Base-by-base conservation (phyloP, 2,113 vertebrate species). In the Oostethus manadensis region DNA sequence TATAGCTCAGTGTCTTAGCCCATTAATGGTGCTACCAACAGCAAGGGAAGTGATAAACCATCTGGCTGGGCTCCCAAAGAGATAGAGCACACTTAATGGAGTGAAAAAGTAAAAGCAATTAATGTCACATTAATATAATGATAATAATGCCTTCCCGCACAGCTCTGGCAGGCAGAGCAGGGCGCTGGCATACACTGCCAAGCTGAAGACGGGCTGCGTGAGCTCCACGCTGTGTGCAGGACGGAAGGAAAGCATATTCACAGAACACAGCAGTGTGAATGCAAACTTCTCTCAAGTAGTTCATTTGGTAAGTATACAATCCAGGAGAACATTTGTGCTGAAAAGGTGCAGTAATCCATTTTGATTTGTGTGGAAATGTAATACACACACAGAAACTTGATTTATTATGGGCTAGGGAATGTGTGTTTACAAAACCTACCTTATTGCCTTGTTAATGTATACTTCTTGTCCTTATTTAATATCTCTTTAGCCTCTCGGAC, bases 21-120 rank as follows among this genome's bases (percentile, higher is more conserved):
- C 86, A 88, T 91, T 90, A 91, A 90, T 86, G 86, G 88, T 55
- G 78, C 86, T 83, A 88, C 83, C 86, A 88, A 90, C 87, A 90
- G 88, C 85, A 81, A 72, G 68, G 82, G 83, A 87, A 85, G 88
- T 85, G 88, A 91, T 91, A 91, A 91, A 91, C 87, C 90, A 90
- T 91, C 90, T 91, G 90, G 86, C 88, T 81, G 57, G 74, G 76
- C 83, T 91, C 90, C 89, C 89, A 79, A 82, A 87, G 89, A 90
- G 89, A 91, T 88, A 87, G 88, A 88, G 86, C 86, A 86, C 88
- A 90, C 86, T 91, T 90, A 91, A 91, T 91, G 89, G 88, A 91
- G 88, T 90, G 90, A 91, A 91, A 91, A 91, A 91, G 88, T 91
- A 89, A 90, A 91, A 90, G 90, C 89, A 91, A 91, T 91, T 91